Conservation (phyloP, 2,113 vertebrate genomes). For the Poeciliopsis occidentalis region DNA sequence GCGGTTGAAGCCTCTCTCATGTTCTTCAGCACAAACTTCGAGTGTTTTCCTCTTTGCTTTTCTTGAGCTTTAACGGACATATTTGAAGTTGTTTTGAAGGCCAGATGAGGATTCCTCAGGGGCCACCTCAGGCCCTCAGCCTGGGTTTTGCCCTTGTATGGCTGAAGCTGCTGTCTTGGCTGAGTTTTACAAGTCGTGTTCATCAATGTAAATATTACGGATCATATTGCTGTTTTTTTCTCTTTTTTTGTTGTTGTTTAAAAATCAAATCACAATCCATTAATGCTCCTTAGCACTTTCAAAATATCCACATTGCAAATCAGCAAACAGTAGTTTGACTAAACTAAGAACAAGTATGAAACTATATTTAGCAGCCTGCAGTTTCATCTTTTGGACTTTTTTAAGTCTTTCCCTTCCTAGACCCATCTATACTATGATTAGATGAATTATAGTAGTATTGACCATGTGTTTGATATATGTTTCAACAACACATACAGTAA, state of each 20-base stretch:
- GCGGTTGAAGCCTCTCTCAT: neutral
- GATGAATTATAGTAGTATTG: constrained; percentile 16
- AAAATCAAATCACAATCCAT: neutral
- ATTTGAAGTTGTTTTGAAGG: neutral
- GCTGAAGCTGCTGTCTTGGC: neutral
- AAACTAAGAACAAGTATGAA: too few relatives aligned
- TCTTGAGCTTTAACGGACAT: neutral
- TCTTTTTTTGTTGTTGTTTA: neutral
- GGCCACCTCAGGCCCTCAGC: neutral
- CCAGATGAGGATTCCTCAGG: neutral
- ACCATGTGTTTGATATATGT: neutral
- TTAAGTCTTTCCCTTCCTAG: neutral
- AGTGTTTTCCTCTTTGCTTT: neutral
- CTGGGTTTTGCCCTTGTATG: neutral
- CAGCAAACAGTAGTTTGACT: neutral
- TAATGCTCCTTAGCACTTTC: neutral
- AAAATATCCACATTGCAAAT: neutral
- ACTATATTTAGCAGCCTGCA: too few relatives aligned
- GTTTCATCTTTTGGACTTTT: neutral
- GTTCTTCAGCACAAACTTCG: neutral
- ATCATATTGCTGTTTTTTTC: neutral
- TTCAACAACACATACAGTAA: constrained; percentile 14
- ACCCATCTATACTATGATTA: neutral
- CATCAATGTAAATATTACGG: neutral
- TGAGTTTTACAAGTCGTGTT: neutral